A percentile compares a stretch with the other conserved stretches of the same genome.
These are phyloP conservation scores for Margaritifera margaritifera DNA, from an alignment of 2,888 invertebrate species.

Conservation along the genomic window DNA sequence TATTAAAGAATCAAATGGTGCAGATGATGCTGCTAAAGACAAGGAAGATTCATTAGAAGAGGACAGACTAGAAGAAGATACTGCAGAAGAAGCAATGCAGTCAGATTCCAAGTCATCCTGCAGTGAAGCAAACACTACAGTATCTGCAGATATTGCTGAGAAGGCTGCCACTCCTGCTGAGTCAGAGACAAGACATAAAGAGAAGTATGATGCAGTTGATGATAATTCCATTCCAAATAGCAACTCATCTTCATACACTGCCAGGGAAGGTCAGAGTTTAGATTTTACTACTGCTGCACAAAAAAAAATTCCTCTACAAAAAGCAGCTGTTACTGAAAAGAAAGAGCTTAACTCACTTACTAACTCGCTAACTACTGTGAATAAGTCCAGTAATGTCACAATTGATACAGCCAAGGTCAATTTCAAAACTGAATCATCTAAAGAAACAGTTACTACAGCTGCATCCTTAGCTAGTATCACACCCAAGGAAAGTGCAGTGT, in stretches of 20 bases:
- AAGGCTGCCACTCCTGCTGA: conserved; percentile 15
- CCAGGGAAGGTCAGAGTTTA: background rate
- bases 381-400: too few relatives aligned
- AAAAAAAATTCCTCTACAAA: conserved; percentile 1
- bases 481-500: conserved; percentile 18
- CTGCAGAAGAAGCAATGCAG: conserved; percentile 9
- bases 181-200: background rate
- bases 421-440: background rate
- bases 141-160: conserved; percentile 12
- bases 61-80: conserved; percentile 7
- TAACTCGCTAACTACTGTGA: background rate
- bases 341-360: background rate
- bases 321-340: conserved; percentile 3
- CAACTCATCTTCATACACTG: background rate
- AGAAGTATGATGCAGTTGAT: background rate
- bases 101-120: conserved; percentile 11
- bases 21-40: conserved; percentile 9
- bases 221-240: conserved; percentile 15
- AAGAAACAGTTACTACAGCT: conserved; percentile 10
- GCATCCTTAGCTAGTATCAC: conserved; percentile 32
- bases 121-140: conserved; percentile 7
- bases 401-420: too few relatives aligned
- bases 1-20: background rate
- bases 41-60: conserved; percentile 6
- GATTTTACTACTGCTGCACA: background rate